A percentile compares a stretch with the other conserved stretches of the same genome.
Conservation (phyloP, 1,140 invertebrate genomes). For the Cryptotermes secundus region DNA sequence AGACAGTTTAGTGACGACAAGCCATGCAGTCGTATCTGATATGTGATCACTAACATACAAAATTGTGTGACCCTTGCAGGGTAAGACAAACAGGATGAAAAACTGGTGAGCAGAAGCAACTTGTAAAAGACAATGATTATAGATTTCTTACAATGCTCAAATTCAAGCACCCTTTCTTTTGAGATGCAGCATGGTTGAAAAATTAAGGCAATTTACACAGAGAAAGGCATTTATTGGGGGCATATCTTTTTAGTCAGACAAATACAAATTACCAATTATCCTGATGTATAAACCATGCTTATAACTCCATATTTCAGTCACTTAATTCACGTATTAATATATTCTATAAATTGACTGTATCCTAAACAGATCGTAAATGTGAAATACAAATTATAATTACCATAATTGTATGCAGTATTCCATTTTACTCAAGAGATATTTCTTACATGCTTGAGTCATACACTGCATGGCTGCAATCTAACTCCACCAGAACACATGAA, state of each 20-base stretch:
- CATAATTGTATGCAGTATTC: neutral
- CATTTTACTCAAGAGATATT: neutral
- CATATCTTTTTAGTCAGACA: conserved; percentile 15
- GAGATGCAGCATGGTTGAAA: conserved; percentile 2
- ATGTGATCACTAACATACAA: neutral
- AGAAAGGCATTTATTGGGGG: neutral
- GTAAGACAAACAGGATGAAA: neutral
- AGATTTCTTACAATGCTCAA: neutral
- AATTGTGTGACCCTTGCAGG: neutral
- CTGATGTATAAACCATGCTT: neutral
- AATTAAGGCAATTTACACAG: conserved; percentile 21
- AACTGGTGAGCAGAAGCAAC: conserved; percentile 8
- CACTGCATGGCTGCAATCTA: neutral
- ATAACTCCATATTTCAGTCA: neutral
- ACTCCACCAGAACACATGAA: neutral
- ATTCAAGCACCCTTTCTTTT: neutral
- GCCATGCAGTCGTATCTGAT: neutral
- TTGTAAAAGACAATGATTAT: conserved; percentile 18
- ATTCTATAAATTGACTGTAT: neutral
- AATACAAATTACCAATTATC: neutral
- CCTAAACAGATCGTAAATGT: neutral
- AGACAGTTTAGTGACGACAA: conserved; percentile 11
- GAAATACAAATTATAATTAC: neutral
- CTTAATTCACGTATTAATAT: neutral
- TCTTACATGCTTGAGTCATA: neutral